A percentile compares a stretch with the other conserved stretches of the same genome.
Evolutionary conservation across 2,113 vertebrate species (phyloP).

Genomic region (Neodontobutis hainanensis): DNA sequence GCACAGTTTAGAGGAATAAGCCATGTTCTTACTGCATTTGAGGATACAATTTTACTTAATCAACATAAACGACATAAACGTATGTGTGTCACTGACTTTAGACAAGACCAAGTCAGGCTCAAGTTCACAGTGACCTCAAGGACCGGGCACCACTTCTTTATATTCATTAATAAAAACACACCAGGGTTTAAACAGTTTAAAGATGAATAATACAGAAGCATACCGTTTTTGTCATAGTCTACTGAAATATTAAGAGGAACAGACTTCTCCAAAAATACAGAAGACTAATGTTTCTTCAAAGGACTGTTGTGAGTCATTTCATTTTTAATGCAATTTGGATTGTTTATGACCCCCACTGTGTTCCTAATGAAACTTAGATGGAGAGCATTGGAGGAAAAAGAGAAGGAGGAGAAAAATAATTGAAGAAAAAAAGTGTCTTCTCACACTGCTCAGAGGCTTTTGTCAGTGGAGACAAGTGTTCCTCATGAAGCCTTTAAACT

Average conservation of each 20-base stretch:
- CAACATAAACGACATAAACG: too few species aligned
- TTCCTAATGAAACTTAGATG: slow-evolving; percentile 29
- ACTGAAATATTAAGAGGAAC: slow-evolving; percentile 15
- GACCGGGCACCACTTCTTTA: too few species aligned
- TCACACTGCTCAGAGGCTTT: slow-evolving; percentile 36
- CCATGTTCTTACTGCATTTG: too few species aligned
- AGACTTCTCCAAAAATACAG: neutral
- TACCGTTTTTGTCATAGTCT: slow-evolving; percentile 7
- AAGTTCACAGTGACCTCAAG: too few species aligned
- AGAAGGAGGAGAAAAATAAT: slow-evolving; percentile 2
- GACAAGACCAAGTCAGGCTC: too few species aligned
- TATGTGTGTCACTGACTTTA: too few species aligned
- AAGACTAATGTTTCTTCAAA: slow-evolving; percentile 23
- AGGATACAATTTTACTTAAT: too few species aligned
- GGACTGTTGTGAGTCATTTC: too few species aligned
- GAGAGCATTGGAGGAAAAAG: neutral
- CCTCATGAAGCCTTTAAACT: slow-evolving; percentile 60
- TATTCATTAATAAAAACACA: too few species aligned
- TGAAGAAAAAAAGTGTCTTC: slow-evolving; percentile 29
- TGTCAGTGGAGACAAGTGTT: slow-evolving; percentile 50
- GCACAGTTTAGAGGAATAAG: too few species aligned
- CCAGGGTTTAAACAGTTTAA: too few species aligned
- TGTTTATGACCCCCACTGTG: slow-evolving; percentile 23
- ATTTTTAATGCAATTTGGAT: slow-evolving; percentile 13
- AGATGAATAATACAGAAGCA: neutral